These are phyloP conservation scores for Pseudochirops cupreus DNA, from an alignment of 2,797 vertebrate genomes.

Conservation along the genomic window DNA sequence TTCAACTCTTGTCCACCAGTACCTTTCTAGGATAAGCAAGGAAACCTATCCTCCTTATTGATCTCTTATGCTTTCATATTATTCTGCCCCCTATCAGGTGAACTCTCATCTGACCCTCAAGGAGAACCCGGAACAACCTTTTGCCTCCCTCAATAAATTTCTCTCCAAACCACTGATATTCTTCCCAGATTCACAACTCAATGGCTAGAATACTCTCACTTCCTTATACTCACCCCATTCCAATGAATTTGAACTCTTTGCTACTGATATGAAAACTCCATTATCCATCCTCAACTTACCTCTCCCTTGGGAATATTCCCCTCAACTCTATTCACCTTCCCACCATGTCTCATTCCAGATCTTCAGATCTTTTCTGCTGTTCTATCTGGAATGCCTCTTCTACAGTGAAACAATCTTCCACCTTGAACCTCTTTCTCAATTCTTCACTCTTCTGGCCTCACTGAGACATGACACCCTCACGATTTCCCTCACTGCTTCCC, in stretches of 20 bases:
- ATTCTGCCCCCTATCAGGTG: background rate
- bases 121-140: background rate
- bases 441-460: background rate
- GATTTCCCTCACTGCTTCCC: background rate
- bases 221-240: background rate
- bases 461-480: background rate
- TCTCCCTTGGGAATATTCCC: background rate
- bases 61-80: background rate
- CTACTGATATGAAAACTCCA: background rate
- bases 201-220: background rate
- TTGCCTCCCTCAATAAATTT: background rate
- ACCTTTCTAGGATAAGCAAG: background rate
- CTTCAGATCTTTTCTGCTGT: background rate
- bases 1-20: background rate
- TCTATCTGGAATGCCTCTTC: background rate
- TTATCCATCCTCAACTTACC: background rate
- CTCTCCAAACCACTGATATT: background rate
- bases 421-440: background rate
- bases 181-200: background rate
- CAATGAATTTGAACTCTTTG: background rate
- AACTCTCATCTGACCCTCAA: background rate
- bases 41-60: background rate
- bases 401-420: background rate
- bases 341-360: background rate
- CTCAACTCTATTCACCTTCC: background rate